Base-by-base conservation (phyloP, 2,888 invertebrate species). In the Anorthoa munda region DNA sequence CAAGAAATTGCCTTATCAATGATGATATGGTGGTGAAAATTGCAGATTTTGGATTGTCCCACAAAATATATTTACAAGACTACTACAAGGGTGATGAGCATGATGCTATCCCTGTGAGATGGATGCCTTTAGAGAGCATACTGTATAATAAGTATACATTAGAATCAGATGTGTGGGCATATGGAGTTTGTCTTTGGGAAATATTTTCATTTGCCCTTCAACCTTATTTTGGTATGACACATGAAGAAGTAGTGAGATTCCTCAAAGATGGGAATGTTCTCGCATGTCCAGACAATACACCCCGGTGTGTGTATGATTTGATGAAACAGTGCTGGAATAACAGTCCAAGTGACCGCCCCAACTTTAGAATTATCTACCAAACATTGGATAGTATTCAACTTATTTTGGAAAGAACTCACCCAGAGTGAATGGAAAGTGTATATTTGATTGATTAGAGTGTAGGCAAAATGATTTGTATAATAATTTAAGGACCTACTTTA, bases 81-180 rank as follows among this genome's bases (percentile, higher is more conserved):
- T 99, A 99, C 92, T 99, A 99, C 93, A 99, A 99, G 94, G 99
- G 99, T 17, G 98, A 99, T 93, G 99, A 99, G 90, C 98, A 99
- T 92, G 99, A 99, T 94, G 99, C 99, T 21, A 99, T 99, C 87
- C 99, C 99, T 51, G 99, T 99, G 39, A 97, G 99, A 92, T 99
- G 99, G 99, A 99, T 99, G 99, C 99, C 99, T 31, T 96, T 99
- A 77, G 99, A 99, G 94, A 98, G 99, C 94, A 99, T 99, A 92
- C 96, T 99, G 69, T 99, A 99, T 93, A 99, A 99, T 94, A 99
- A 99, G 93, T 99, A 99, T 94, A 99, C 99, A 18, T 97, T 98
- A 79, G 99, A 99, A 93, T 99, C 99, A 17, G 99, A 99, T 95
- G 99, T 99, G 1, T 99, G 99, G 99, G 99, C 99, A 18, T 99